Evolutionary conservation across 2,113 vertebrate species (phyloP), one percentile per base, ranked within the genome.

Genomic region (Theristicus caerulescens): DNA sequence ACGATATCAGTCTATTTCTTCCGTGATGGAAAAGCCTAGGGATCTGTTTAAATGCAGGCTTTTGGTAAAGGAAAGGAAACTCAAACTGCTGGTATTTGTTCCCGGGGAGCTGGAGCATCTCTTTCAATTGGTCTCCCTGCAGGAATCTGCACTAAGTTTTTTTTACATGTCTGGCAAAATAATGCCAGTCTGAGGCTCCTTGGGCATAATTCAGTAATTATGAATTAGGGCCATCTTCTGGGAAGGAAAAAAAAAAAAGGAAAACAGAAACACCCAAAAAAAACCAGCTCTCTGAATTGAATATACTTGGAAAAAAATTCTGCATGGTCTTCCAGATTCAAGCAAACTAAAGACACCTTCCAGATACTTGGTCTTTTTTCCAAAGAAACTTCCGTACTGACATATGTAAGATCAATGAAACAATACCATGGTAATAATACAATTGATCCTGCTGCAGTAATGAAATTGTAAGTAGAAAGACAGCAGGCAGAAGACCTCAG

Each of bases 401-500:
- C 71, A 38, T 32, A 82, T 19, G 62, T 10, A 86, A 94, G 90
- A 95, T 46, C 47, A 70, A 89, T 38, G 86, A 64, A 79, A 52
- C 47, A 74, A 82, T 12, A 5, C 14, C 0, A 8, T 0, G 5
- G 49, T 47, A 52, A 47, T 54, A 61, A 93, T 19, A 38, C 84
- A 24, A 38, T 26, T 52, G 90, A 66, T 89, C 90, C 58, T 16
- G 55, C 54, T 24, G 55, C 77, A 88, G 73, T 67, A 86, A 52
- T 76, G 94, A 92, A 93, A 80, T 14, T 57, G 70, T 86, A 92
- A 96, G 82, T 81, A 93, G 91, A 89, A 84, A 96, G 93, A 90
- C 65, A 94, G 94, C 81, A 52, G 88, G 64, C 71, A 88, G 96
- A 95, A 97, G 93, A 93, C 80, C 90, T 87, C 82, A 38, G 91